Percentiles rank a stretch among this genome's conserved stretches.
Evolutionary conservation across 2,113 vertebrate genomes (phyloP).

Genomic region (Heloderma charlesbogerti): DNA sequence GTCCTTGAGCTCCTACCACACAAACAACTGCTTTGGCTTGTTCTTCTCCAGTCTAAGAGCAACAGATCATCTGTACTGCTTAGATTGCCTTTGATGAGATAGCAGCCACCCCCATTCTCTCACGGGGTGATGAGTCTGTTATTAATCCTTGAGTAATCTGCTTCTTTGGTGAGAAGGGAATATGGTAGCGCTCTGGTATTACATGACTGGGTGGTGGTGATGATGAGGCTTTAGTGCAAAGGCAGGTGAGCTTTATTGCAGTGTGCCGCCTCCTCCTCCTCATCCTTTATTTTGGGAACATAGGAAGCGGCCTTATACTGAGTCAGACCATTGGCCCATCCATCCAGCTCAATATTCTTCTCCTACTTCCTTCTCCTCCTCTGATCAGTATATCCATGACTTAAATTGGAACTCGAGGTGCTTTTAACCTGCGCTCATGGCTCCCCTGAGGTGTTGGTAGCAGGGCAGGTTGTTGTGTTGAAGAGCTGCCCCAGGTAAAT

Average conservation of each 20-base stretch:
- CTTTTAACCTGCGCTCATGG: accelerated
- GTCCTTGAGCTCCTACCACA: accelerated
- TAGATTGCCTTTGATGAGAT: neutral
- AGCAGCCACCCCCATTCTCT: neutral
- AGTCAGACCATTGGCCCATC: too few species aligned
- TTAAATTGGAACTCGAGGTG: neutral
- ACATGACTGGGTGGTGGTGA: accelerated
- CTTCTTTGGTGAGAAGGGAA: accelerated
- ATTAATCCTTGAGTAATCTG: neutral
- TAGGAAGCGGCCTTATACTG: too few species aligned
- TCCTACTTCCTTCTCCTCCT: neutral
- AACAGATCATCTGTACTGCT: accelerated
- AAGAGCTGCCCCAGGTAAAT: neutral
- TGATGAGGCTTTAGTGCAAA: accelerated
- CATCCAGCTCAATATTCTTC: neutral
- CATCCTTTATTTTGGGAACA: too few species aligned
- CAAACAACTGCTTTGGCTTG: neutral
- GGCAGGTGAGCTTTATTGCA: accelerated
- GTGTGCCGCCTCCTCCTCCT: neutral
- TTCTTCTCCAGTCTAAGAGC: neutral
- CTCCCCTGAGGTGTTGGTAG: neutral
- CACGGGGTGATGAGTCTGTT: neutral
- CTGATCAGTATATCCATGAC: accelerated
- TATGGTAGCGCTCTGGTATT: accelerated
- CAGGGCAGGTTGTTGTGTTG: neutral